Base-by-base conservation (phyloP, 1,140 invertebrate genomes). In the Formica exsecta region DNA sequence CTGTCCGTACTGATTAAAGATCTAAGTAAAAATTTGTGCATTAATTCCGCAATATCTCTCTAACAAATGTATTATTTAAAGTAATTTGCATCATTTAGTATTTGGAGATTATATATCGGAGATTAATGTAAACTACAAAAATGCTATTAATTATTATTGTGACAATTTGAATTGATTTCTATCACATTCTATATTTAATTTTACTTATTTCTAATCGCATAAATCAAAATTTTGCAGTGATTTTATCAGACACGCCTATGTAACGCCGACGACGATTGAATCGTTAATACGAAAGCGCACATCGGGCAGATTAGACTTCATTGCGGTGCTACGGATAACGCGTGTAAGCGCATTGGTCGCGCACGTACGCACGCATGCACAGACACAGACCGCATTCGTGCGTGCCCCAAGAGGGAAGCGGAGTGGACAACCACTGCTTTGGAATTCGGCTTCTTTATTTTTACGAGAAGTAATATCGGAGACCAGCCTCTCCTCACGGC, bases 391-490 rank as follows among this genome's bases (percentile, higher is more conserved):
- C 19, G 19, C 54, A n/a, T 57, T 57, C n/a, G 51, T 57, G 7
- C 57, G 44, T 44, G 11, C 57, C 41, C 57, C 29, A 38, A 41
- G 83, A 61, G 73, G 59, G 86, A 48, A 41, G 61, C 22, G 41
- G 19, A 77, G 81, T 90, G 92, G 92, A 92, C 91, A 92, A 91
- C 91, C 92, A 92, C 92, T 93, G 92, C 90, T 92, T 90, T 91
- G 92, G 92, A 93, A 93, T 93, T 93, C 88, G 90, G 91, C 83
- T 92, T 91, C 91, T 93, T 93, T 92, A 93, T 93, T 92, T 93
- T 92, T 92, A 93, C 81, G 89, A 90, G 92, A 92, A 90, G 71
- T 74, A 74, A 74, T 54, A 74, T 74, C 71, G 54, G 71, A 86
- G 91, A 91, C 86, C 89, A 80, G 87, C 86, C 90, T 89, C 89